phyloP scores from a whole-genome alignment of 1,140 invertebrate genomes.

The Euura lappo region DNA sequence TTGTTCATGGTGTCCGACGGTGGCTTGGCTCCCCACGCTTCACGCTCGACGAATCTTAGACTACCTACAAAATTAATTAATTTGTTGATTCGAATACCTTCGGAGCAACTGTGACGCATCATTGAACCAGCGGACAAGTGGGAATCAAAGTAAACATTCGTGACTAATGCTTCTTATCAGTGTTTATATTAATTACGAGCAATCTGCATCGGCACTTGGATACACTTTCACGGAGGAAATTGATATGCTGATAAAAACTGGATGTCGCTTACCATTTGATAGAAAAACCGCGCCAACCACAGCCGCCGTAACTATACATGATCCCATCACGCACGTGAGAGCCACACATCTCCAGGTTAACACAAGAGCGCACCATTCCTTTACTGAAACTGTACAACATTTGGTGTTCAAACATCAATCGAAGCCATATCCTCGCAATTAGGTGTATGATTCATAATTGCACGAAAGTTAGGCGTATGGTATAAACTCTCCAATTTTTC shows the following conservation, averaged over 20 bases:
- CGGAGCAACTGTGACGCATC: too few species aligned
- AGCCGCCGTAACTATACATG: constrained; percentile 29
- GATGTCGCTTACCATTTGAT: neutral
- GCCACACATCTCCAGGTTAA: constrained; percentile 40
- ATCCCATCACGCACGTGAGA: constrained; percentile 27
- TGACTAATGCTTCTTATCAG: too few species aligned
- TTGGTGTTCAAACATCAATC: too few species aligned
- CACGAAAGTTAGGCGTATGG: too few species aligned
- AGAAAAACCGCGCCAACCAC: constrained; percentile 20
- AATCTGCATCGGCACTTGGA: too few species aligned
- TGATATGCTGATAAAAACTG: constrained; percentile 6
- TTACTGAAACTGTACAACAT: constrained; percentile 22
- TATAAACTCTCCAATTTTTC: too few species aligned
- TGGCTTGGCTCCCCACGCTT: constrained; percentile 68
- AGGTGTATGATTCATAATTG: too few species aligned
- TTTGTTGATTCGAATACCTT: too few species aligned
- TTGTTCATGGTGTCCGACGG: constrained; percentile 53
- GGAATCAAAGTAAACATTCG: neutral
- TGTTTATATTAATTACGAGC: too few species aligned
- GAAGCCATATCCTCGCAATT: too few species aligned
- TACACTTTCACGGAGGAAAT: neutral
- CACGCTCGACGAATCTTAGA: constrained; percentile 55
- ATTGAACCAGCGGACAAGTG: constrained; percentile 44
- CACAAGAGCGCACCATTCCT: constrained; percentile 26
- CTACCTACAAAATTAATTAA: too few species aligned